These are phyloP conservation scores for Autographa gamma DNA, from an alignment of 2,888 invertebrate genomes.

Conservation along the genomic window DNA sequence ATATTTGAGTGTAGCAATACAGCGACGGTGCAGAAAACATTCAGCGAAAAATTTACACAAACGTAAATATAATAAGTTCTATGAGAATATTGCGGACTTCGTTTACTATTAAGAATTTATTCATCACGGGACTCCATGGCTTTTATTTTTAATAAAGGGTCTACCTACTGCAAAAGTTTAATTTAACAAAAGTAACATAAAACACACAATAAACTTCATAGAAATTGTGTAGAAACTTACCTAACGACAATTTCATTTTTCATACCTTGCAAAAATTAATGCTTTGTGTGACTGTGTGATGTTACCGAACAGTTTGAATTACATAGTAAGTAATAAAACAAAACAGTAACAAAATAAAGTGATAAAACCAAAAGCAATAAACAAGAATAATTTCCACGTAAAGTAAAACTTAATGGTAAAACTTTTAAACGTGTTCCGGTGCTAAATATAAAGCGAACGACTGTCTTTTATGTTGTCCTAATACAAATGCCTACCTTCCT, in stretches of 20 bases:
- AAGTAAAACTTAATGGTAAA: conserved; percentile 30
- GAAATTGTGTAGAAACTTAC: no score
- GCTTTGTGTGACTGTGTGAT: no score
- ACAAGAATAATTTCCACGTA: conserved; percentile 24
- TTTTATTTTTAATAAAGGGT: not conserved
- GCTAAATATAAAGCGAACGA: conserved; percentile 6
- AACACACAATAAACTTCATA: no score
- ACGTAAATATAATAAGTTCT: not conserved
- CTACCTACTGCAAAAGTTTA: no score
- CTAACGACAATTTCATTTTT: no score
- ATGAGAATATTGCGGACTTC: not conserved
- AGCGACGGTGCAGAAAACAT: not conserved
- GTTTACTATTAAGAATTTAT: not conserved
- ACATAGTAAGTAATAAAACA: not conserved
- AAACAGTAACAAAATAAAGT: conserved; percentile 9
- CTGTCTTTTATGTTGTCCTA: conserved; percentile 22
- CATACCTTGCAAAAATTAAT: no score
- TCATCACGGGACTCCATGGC: not conserved
- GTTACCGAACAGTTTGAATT: no score
- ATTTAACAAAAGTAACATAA: no score
- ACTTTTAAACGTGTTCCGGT: conserved; percentile 32
- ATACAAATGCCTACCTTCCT: conserved; percentile 21
- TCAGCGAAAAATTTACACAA: not conserved
- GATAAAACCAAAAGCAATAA: conserved; percentile 20
- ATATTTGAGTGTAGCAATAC: conserved; percentile 3